phyloP scores from a whole-genome alignment of 2,888 invertebrate genomes.

The Chloroclystis v-ata region DNA sequence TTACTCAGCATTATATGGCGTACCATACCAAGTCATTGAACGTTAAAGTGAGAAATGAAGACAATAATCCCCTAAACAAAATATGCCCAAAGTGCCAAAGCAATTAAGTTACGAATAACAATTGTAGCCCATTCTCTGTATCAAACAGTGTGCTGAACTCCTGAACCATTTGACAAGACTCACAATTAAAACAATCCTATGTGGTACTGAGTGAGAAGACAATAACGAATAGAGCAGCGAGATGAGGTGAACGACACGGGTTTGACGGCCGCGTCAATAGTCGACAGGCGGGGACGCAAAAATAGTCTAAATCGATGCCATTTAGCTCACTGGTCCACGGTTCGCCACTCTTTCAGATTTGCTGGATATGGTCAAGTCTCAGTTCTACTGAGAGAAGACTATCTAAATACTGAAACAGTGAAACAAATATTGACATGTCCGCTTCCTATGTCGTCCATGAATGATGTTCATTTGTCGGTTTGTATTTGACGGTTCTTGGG shows the following conservation, averaged over 20 bases:
- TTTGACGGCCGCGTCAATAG: slow-evolving; percentile 25
- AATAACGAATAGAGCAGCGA: slow-evolving; percentile 23
- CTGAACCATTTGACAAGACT: background rate
- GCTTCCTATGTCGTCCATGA: too few relatives aligned
- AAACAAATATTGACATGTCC: too few relatives aligned
- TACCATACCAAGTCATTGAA: too few relatives aligned
- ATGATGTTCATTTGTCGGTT: too few relatives aligned
- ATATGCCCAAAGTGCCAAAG: background rate
- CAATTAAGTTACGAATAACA: background rate
- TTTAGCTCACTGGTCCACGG: slow-evolving; percentile 6
- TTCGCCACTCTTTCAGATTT: too few relatives aligned
- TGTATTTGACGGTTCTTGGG: too few relatives aligned
- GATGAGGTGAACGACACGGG: slow-evolving; percentile 42
- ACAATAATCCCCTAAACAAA: background rate
- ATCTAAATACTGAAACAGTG: too few relatives aligned
- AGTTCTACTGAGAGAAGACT: too few relatives aligned
- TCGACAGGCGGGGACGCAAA: slow-evolving; percentile 32
- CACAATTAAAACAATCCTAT: slow-evolving; percentile 15
- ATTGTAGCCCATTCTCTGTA: background rate
- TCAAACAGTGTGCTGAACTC: background rate
- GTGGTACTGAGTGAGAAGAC: slow-evolving; percentile 27
- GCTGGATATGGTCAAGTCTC: too few relatives aligned
- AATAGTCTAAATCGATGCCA: slow-evolving; percentile 37
- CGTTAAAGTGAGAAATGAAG: background rate
- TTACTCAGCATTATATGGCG: too few relatives aligned